Evolutionary conservation across 2,888 invertebrate genomes (phyloP).

Genomic region (Gonocerus acuteangulatus): DNA sequence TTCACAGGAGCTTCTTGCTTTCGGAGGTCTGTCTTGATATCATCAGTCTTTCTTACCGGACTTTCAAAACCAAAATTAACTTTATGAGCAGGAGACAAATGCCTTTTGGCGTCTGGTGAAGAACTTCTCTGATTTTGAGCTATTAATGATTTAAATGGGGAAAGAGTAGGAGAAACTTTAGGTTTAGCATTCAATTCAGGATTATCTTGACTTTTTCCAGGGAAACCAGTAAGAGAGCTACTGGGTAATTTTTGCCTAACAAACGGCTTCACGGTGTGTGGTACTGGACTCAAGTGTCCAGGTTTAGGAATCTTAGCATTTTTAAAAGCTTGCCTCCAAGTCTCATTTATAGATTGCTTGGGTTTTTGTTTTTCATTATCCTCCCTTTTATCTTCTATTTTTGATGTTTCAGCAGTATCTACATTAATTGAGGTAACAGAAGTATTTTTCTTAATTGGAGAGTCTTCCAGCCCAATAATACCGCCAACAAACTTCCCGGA

Average conservation of each 20-base stretch:
- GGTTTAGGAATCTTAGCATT: constrained; percentile 38
- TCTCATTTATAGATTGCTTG: constrained; percentile 35
- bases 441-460: not conserved
- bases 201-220: not conserved
- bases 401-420: not conserved
- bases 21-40: constrained; percentile 6
- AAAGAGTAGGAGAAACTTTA: not conserved
- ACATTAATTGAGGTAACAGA: not conserved
- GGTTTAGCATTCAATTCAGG: not conserved
- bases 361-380: constrained; percentile 20
- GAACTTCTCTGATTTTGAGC: constrained; percentile 12
- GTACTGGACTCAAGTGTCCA: constrained; percentile 33
- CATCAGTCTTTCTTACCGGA: constrained; percentile 11
- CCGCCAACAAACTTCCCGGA: not conserved
- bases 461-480: not conserved
- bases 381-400: constrained; percentile 1
- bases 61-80: constrained; percentile 17
- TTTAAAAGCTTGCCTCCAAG: constrained; percentile 39
- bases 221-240: not conserved
- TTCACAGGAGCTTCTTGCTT: constrained; percentile 23
- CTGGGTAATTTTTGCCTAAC: constrained; percentile 25
- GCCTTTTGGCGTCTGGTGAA: constrained; percentile 8
- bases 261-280: constrained; percentile 34
- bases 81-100: constrained; percentile 19
- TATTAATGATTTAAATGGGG: constrained; percentile 11